Evolutionary conservation across 2,113 vertebrate genomes (phyloP).

Genomic region (Merops nubicus): DNA sequence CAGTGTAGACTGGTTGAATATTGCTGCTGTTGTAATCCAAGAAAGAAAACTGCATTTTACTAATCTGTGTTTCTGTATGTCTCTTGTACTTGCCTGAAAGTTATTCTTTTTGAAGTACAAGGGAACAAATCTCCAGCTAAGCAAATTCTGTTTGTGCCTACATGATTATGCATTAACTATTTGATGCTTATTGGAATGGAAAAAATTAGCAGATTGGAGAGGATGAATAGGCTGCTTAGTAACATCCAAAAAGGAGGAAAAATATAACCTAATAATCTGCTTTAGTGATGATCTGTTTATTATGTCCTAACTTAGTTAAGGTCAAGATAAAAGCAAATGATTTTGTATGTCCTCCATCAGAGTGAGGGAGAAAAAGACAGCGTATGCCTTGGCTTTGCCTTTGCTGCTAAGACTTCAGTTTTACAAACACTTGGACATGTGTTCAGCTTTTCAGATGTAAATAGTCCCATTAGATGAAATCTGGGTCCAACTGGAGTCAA

Average conservation of each 20-base stretch:
- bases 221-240: background rate
- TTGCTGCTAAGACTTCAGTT: background rate
- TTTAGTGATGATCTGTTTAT: background rate
- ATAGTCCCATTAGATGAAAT: constrained; percentile 46
- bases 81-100: background rate
- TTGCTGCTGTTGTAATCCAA: constrained; percentile 20
- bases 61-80: background rate
- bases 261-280: background rate
- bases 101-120: background rate
- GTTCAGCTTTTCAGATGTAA: constrained; percentile 56
- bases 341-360: background rate
- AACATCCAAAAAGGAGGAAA: background rate
- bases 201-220: background rate
- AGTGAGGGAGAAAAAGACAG: background rate
- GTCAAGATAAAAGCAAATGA: background rate
- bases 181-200: background rate
- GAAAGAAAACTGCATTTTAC: background rate
- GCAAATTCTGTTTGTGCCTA: background rate
- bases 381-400: background rate
- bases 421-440: background rate
- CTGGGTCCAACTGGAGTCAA: background rate
- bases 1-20: background rate
- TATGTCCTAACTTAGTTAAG: background rate
- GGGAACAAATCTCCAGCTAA: background rate
- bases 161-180: background rate